Percentiles rank a stretch among this genome's conserved stretches.
Evolutionary conservation across 2,113 vertebrate species (phyloP).

Genomic region (Lynx canadensis): DNA sequence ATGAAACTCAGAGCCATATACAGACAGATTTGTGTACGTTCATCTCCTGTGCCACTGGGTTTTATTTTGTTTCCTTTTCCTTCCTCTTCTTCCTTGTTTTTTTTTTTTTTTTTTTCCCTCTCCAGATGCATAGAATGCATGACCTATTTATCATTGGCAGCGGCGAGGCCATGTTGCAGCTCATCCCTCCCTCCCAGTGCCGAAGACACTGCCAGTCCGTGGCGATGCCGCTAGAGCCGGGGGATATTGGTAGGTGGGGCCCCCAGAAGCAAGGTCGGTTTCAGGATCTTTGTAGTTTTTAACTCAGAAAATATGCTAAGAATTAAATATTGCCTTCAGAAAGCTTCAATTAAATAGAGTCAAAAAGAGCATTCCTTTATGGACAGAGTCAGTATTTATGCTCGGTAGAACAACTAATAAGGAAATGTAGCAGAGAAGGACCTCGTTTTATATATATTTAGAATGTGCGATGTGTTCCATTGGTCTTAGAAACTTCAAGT

Average conservation of each 20-base stretch:
- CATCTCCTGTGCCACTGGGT: fast-evolving
- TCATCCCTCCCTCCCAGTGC: constrained; percentile 82
- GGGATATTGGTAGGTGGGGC: constrained; percentile 84
- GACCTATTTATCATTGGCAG: constrained; percentile 82
- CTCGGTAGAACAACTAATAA: neutral
- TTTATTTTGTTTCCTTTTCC: neutral
- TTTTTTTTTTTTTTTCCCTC: neutral
- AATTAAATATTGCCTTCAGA: neutral
- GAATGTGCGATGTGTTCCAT: neutral
- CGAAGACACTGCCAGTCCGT: constrained; percentile 82
- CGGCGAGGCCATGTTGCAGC: constrained; percentile 83
- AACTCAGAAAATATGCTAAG: neutral
- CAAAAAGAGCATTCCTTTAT: neutral
- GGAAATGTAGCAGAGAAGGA: neutral
- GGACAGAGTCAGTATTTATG: neutral
- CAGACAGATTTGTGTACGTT: neutral
- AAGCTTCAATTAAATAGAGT: neutral
- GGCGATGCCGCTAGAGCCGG: constrained; percentile 82
- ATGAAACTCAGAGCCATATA: neutral
- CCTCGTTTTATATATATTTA: neutral
- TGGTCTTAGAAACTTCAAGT: neutral
- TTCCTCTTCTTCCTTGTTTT: too few relatives aligned
- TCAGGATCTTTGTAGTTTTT: neutral
- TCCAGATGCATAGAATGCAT: constrained; percentile 82
- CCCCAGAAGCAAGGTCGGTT: neutral